A percentile compares a stretch with the other conserved stretches of the same genome.
phyloP scores from a whole-genome alignment of 2,888 invertebrate species.

The Athalia circularis region DNA sequence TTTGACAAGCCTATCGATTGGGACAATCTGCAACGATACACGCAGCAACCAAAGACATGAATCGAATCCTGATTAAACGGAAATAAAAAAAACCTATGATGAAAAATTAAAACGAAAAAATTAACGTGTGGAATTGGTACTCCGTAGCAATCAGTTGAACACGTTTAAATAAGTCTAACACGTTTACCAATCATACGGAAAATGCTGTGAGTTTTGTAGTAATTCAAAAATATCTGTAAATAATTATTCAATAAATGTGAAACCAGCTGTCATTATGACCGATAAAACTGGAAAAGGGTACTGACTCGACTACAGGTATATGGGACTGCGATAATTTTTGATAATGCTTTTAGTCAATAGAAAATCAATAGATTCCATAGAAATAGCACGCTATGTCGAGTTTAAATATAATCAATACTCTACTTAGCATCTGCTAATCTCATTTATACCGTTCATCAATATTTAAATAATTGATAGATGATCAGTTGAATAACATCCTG shows the following conservation, averaged over 20 bases:
- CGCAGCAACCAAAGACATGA: conserved; percentile 55
- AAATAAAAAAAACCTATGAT: conserved; percentile 44
- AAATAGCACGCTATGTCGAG: neutral
- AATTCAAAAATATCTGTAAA: conserved; percentile 1
- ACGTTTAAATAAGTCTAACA: too few species aligned
- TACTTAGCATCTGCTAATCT: neutral
- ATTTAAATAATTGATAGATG: neutral
- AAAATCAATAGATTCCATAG: neutral
- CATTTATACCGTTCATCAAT: neutral
- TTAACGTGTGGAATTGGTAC: neutral
- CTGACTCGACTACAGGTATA: too few species aligned
- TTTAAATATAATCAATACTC: neutral
- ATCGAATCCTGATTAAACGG: conserved; percentile 59
- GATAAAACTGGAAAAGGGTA: neutral
- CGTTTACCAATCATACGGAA: neutral
- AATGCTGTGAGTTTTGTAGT: neutral
- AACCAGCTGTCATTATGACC: neutral
- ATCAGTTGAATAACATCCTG: neutral
- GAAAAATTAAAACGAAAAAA: neutral
- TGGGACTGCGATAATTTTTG: neutral
- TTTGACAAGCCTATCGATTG: conserved; percentile 96
- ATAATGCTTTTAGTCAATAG: neutral
- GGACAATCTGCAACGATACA: conserved; percentile 83
- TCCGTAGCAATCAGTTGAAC: too few species aligned
- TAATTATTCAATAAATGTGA: neutral